Evolutionary conservation across 2,888 invertebrate genomes (phyloP).

Genomic region (Creontiades dilutus): DNA sequence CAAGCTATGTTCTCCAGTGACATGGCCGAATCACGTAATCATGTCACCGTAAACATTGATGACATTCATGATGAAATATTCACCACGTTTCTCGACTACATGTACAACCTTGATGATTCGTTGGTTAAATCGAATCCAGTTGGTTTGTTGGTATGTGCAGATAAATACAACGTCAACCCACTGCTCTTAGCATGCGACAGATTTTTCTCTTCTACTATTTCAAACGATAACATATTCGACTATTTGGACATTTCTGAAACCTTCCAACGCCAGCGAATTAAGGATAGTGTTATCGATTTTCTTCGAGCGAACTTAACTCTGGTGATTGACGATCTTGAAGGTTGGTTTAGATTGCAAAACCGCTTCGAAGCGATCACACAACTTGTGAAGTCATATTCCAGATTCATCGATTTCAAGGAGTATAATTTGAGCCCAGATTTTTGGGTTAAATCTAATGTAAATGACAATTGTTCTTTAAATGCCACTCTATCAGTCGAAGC

Average conservation of each 20-base stretch:
- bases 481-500: background rate
- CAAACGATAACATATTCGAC: background rate
- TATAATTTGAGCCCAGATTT: background rate
- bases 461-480: background rate
- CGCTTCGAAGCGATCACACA: background rate
- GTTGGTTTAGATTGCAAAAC: background rate
- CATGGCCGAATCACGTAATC: background rate
- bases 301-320: background rate
- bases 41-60: background rate
- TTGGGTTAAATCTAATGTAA: background rate
- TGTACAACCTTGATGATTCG: background rate
- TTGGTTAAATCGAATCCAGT: background rate
- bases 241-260: constrained; percentile 7
- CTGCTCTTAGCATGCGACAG: background rate
- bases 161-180: background rate
- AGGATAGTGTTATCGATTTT: background rate
- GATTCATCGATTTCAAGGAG: background rate
- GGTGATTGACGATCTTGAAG: background rate
- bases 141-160: background rate
- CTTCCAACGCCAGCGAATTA: background rate
- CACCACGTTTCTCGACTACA: background rate
- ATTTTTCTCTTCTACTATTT: background rate
- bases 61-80: background rate
- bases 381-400: background rate
- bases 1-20: constrained; percentile 16